Evolutionary conservation across 2,888 invertebrate genomes (phyloP), one percentile per base, ranked within the genome.

Genomic region (Drosophila anomelani): DNA sequence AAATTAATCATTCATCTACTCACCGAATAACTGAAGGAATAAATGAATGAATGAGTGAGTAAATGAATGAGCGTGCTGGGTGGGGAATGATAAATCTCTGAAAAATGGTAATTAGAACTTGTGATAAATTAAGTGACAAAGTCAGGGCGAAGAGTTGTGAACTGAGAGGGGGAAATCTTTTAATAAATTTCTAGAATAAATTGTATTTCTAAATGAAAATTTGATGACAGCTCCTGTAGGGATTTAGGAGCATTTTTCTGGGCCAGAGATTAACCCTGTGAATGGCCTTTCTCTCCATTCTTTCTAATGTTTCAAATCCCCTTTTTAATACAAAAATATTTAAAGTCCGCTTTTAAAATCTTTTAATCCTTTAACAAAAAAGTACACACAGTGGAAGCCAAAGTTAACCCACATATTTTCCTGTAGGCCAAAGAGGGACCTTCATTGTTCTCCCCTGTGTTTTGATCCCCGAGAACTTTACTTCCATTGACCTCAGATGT

Each of bases 11-110:
- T 75, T 67, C 76, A 76, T 77, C 84, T 79, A 77, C 74, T 76
- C 54, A 72, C 49, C 29, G 71, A 75, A 53, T 10, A 29, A 29
- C 29, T 34, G 26, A 12, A 12, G 12, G 7, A 62, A 38, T 49
- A 49, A 77, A 70, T 74, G 67, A 71, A 60, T 77, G 76, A 71
- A 66, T 71, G 56, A 49, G 61, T 63, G 43, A 76, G 74, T 72
- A 64, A 69, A 56, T 77, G 73, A 71, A 66, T 68, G 56, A 49
- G 34, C 13, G 34, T 51, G 20, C 20, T 8, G 51, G 3, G 36
- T 15, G 73, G 56, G 29, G 64, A 41, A 71, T 85, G 82, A 76
- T 85, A 56, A 86, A 86, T 86, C 68, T 59, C 38, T 44, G 46
- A 10, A 43, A 58, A 49, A 38, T 43, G 51, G 23, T 41, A 49